phyloP scores from a whole-genome alignment of 1,140 invertebrate genomes.

The Zaprionus camerounensis region DNA sequence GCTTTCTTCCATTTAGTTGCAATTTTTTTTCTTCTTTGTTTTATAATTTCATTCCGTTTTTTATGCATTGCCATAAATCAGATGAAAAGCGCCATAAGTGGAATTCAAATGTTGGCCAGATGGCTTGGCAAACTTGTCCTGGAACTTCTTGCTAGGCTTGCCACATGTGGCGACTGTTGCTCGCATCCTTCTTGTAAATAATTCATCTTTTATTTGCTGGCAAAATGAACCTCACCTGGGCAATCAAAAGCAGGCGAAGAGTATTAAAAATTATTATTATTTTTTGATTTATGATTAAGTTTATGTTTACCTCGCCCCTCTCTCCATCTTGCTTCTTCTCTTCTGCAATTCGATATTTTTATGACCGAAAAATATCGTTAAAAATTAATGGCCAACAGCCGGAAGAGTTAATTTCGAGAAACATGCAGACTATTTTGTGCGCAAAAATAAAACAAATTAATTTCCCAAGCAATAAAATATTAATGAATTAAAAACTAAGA shows the following conservation, averaged over 20 bases:
- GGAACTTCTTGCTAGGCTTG: slow-evolving; percentile 27
- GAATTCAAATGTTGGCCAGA: slow-evolving; percentile 49
- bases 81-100: slow-evolving; percentile 16
- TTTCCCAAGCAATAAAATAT: background rate
- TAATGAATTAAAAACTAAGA: background rate
- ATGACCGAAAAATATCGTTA: slow-evolving; percentile 18
- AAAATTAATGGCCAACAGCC: slow-evolving; percentile 26
- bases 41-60: slow-evolving; percentile 34
- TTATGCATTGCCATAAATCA: slow-evolving; percentile 53
- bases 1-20: background rate
- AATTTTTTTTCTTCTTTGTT: slow-evolving; percentile 13
- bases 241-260: slow-evolving; percentile 23
- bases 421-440: background rate
- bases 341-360: slow-evolving; percentile 24
- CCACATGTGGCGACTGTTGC: slow-evolving; percentile 37
- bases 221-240: slow-evolving; percentile 42
- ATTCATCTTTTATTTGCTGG: slow-evolving; percentile 52
- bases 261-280: slow-evolving; percentile 50
- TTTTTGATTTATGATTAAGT: slow-evolving; percentile 52
- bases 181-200: slow-evolving; percentile 37
- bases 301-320: background rate
- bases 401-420: slow-evolving; percentile 1
- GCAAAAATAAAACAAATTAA: slow-evolving; percentile 1
- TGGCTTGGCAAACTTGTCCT: slow-evolving; percentile 41
- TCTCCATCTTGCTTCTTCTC: background rate